A percentile compares a stretch with the other conserved stretches of the same genome.
Conservation (phyloP, 2,797 vertebrate genomes). For the Cheirogaleus major region DNA sequence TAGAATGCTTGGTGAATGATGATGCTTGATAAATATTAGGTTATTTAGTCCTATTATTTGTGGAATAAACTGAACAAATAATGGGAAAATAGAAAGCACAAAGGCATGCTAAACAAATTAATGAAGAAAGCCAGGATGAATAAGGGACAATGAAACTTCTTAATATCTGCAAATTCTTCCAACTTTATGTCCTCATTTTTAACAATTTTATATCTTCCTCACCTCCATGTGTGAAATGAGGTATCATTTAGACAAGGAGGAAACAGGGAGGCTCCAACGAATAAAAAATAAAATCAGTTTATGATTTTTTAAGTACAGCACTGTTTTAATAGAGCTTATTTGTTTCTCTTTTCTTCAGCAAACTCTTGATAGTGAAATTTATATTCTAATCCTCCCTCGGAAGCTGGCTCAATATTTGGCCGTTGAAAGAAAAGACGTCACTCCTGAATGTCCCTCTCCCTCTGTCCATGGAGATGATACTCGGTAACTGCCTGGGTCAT, state of each 20-base stretch:
- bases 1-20: not conserved
- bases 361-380: not conserved
- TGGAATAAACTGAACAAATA: not conserved
- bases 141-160: not conserved
- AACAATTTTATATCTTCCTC: not conserved
- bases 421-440: not conserved
- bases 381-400: not conserved
- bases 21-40: not conserved
- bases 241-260: not conserved
- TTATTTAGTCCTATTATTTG: not conserved
- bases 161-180: not conserved
- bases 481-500: not conserved
- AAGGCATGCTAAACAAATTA: not conserved
- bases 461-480: not conserved
- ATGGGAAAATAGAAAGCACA: not conserved
- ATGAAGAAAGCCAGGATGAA: constrained; percentile 2
- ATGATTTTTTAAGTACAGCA: not conserved
- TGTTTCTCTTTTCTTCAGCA: not conserved
- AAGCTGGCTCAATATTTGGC: not conserved
- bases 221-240: not conserved
- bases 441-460: not conserved
- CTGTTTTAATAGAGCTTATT: not conserved
- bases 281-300: not conserved
- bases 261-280: not conserved
- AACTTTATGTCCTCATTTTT: not conserved